Conservation (phyloP, 2,888 invertebrate genomes). For the Drosophila quinaria region DNA sequence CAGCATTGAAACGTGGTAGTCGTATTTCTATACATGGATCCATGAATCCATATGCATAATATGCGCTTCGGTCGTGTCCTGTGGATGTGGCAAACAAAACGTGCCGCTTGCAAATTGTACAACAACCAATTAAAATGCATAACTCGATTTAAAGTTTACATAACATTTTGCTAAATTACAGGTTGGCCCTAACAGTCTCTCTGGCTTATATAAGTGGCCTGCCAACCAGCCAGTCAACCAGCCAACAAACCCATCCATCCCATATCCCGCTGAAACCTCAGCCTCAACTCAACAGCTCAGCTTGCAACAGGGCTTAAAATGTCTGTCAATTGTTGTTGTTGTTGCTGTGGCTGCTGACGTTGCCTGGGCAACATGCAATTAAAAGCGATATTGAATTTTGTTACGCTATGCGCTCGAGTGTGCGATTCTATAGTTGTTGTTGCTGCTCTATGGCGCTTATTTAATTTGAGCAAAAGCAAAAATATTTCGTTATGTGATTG, state of each 20-base stretch:
- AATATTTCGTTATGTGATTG: slow-evolving; percentile 78
- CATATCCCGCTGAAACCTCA: slow-evolving; percentile 26
- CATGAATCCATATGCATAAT: slow-evolving; percentile 65
- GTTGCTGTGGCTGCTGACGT: slow-evolving; percentile 47
- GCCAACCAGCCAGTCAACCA: slow-evolving; percentile 37
- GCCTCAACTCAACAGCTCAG: slow-evolving; percentile 67
- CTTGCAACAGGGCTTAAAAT: slow-evolving; percentile 78
- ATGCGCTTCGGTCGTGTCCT: slow-evolving; percentile 43
- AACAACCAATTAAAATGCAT: slow-evolving; percentile 82
- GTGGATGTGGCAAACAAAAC: slow-evolving; percentile 79
- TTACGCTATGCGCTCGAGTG: slow-evolving; percentile 77
- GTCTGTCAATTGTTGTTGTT: slow-evolving; percentile 69
- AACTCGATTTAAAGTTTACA: slow-evolving; percentile 82
- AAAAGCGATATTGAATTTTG: slow-evolving; percentile 82
- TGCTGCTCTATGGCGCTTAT: slow-evolving; percentile 68
- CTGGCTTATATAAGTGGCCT: slow-evolving; percentile 77
- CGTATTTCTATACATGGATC: slow-evolving; percentile 53
- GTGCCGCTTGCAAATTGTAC: slow-evolving; percentile 79
- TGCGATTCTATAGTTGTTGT: slow-evolving; percentile 61
- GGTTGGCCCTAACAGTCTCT: slow-evolving; percentile 62
- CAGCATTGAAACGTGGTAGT: slow-evolving; percentile 37
- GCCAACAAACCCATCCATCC: slow-evolving; percentile 27
- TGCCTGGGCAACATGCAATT: slow-evolving; percentile 79
- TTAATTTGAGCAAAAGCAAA: slow-evolving; percentile 75
- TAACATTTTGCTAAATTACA: slow-evolving; percentile 81